phyloP scores from a whole-genome alignment of 2,113 vertebrate genomes.

The Hirundichthys speculiger region DNA sequence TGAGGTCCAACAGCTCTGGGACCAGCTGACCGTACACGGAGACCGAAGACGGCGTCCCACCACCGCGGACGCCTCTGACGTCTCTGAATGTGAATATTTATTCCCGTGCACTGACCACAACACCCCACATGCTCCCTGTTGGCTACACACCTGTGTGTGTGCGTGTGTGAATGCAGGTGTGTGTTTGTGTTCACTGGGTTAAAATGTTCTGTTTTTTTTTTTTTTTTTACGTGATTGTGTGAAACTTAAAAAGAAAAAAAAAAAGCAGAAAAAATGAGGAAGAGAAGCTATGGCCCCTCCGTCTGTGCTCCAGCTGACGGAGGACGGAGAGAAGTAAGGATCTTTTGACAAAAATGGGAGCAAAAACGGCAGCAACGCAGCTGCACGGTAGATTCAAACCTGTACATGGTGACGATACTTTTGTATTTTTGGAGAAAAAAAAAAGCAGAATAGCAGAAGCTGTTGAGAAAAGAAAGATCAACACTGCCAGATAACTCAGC shows the following conservation, averaged over 20 bases:
- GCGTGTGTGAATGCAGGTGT: constrained; percentile 24
- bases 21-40: constrained; percentile 12
- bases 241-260: constrained; percentile 63
- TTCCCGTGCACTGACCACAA: constrained; percentile 72
- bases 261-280: constrained; percentile 75
- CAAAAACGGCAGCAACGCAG: constrained; percentile 47
- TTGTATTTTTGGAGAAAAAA: constrained; percentile 82
- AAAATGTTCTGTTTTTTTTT: constrained; percentile 55
- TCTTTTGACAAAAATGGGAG: constrained; percentile 72
- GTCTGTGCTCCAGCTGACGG: constrained; percentile 33
- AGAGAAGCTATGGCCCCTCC: constrained; percentile 70
- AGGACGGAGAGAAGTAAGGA: constrained; percentile 48
- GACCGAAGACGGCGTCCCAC: constrained; percentile 12
- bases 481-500: constrained; percentile 68
- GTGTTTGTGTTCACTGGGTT: constrained; percentile 58
- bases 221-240: constrained; percentile 62
- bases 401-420: constrained; percentile 72
- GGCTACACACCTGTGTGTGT: constrained; percentile 37
- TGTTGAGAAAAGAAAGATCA: constrained; percentile 41
- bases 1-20: constrained; percentile 6
- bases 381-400: constrained; percentile 64
- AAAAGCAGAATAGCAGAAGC: constrained; percentile 56
- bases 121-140: constrained; percentile 70
- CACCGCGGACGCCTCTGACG: constrained; percentile 60
- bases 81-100: constrained; percentile 79